Conservation (phyloP, 2,888 invertebrate genomes). For the Flexamia atlantica region DNA sequence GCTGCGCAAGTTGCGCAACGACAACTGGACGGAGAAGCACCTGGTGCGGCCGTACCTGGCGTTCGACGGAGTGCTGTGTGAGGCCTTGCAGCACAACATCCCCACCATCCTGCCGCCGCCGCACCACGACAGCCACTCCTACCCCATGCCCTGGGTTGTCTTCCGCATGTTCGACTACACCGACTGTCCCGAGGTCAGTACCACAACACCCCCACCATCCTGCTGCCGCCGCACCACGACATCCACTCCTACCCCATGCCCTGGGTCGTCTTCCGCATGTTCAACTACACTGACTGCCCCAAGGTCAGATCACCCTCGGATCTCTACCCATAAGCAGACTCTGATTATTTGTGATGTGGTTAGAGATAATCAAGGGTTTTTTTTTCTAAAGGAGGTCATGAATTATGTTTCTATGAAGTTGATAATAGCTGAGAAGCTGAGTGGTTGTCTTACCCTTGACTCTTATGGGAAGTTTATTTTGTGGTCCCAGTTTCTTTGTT, state of each 20-base stretch:
- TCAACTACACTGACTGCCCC: conserved; percentile 99
- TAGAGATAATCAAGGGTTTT: too few relatives aligned
- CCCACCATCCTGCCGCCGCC: conserved; percentile 95
- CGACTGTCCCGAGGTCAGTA: conserved; percentile 92
- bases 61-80: conserved; percentile 96
- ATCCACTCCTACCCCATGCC: conserved; percentile 96
- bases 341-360: too few relatives aligned
- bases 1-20: conserved; percentile 92
- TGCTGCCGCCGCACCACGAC: conserved; percentile 96
- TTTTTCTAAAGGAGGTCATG: too few relatives aligned
- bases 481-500: too few relatives aligned
- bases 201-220: conserved; percentile 95
- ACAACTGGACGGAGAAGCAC: conserved; percentile 98
- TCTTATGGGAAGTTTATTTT: too few relatives aligned
- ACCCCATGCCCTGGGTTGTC: conserved; percentile 97
- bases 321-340: too few relatives aligned
- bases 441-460: too few relatives aligned
- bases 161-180: conserved; percentile 99
- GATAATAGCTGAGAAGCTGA: too few relatives aligned
- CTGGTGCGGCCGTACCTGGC: conserved; percentile 97
- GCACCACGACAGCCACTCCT: conserved; percentile 92
- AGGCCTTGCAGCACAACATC: conserved; percentile 96
- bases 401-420: too few relatives aligned
- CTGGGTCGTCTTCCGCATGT: conserved; percentile 96
- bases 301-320: conserved; percentile 84